phyloP scores from a whole-genome alignment of 2,888 invertebrate genomes.

The Callyntrura guangdongensis region DNA sequence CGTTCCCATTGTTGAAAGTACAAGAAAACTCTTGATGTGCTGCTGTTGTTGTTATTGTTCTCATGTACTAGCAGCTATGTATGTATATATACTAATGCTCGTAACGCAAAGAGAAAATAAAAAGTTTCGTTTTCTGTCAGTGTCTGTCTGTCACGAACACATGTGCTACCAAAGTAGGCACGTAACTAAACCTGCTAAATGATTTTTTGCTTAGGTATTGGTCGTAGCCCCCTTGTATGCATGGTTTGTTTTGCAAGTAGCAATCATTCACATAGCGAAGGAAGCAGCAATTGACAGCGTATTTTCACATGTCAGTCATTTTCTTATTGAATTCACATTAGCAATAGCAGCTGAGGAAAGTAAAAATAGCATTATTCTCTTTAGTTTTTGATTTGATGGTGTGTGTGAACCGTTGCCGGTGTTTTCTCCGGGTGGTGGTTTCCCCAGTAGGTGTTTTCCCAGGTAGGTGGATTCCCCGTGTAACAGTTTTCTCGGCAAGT shows the following conservation, averaged over 20 bases:
- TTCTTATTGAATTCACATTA: conserved; percentile 46
- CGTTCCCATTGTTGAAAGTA: conserved; percentile 4
- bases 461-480: no score
- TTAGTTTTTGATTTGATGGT: neutral
- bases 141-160: conserved; percentile 41
- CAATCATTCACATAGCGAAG: conserved; percentile 7
- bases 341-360: neutral
- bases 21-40: neutral
- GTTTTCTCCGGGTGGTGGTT: no score
- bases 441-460: no score
- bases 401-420: no score
- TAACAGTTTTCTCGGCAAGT: no score
- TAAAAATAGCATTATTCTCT: neutral
- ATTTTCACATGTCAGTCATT: conserved; percentile 53
- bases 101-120: neutral
- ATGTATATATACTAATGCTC: neutral
- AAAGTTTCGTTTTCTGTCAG: conserved; percentile 8
- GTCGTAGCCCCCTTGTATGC: neutral
- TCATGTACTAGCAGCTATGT: neutral
- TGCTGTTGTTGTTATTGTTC: neutral
- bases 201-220: neutral
- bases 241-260: neutral
- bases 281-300: conserved; percentile 34
- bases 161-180: neutral
- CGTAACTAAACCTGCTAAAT: neutral